Base-by-base conservation (phyloP, 2,888 invertebrate species). In the Cepaea hortensis region DNA sequence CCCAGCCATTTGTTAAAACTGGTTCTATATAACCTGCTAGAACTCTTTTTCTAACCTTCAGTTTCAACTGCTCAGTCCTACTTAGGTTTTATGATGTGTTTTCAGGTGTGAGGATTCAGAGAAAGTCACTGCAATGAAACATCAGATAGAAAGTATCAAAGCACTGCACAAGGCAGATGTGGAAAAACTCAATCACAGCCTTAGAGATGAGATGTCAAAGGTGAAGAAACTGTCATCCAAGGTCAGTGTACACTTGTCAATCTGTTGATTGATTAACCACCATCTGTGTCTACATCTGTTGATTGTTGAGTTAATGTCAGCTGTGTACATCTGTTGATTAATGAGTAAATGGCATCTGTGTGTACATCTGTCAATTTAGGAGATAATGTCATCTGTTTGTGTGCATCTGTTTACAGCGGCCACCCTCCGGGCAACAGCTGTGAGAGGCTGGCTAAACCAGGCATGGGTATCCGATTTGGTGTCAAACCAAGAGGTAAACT, bases 101-200 rank as follows among this genome's bases (percentile, higher is more conserved):
- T 20, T 5, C 75, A 87, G 87, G 35, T 84, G 62, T 73, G 79
- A 70, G 20, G 80, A 70, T n/a, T 86, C 83, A 5, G 84, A 87
- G 23, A 83, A 84, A 35, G 61, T 82, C 55, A 9, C 20, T 2
- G 5, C 68, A 65, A 55, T 87, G 81, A 83, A 75, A 81, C 90
- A 92, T 87, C 91, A 93, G 86, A 77, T 94, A 76, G 91, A 93
- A 79, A 83, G 89, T 13, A 87, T 89, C 20, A 91, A 91, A 83
- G 88, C 91, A 20, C 88, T 91, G 70, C 90, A 92, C 85, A 90
- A 90, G 85, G 91, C 91, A 55, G 93, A 94, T 87, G 86, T 92
- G 0, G 92, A 91, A 80, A 87, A 86, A n/a, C 88, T 93, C n/a
- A 91, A 91, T 73, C 88, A 89, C 70, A 91, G 92, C 81, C 88